Evolutionary conservation across 1,140 invertebrate genomes (phyloP).

Genomic region (Atopsyche davidsoni): DNA sequence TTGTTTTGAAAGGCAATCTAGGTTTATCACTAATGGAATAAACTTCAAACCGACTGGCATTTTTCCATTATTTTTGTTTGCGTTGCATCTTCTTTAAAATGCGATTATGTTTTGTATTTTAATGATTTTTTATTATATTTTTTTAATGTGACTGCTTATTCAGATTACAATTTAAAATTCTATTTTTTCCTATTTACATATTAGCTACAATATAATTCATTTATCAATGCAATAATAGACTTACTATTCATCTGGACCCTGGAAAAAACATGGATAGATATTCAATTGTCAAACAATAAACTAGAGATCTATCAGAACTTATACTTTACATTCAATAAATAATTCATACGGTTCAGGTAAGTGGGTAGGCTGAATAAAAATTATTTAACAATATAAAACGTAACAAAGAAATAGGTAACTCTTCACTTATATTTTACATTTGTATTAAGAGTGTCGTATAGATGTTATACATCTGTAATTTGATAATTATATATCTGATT

Average conservation of each 20-base stretch:
- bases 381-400: too few relatives aligned
- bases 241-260: conserved; percentile 7
- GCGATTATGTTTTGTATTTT: conserved; percentile 4
- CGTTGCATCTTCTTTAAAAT: conserved; percentile 4
- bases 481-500: too few relatives aligned
- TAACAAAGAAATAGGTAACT: too few relatives aligned
- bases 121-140: conserved; percentile 1
- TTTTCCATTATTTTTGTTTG: too few relatives aligned
- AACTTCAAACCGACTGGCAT: not conserved
- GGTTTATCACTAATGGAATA: conserved; percentile 11
- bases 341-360: too few relatives aligned
- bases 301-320: too few relatives aligned
- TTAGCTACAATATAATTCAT: conserved; percentile 1
- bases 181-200: conserved; percentile 7
- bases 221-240: conserved; percentile 5
- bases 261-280: conserved; percentile 3
- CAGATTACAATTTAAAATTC: conserved; percentile 5
- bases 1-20: conserved; percentile 17
- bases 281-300: too few relatives aligned
- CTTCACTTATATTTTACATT: too few relatives aligned
- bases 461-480: too few relatives aligned
- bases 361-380: too few relatives aligned
- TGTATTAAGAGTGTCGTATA: too few relatives aligned
- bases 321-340: too few relatives aligned
- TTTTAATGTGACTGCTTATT: conserved; percentile 3